Percentiles rank a stretch among this genome's conserved stretches.
These are phyloP conservation scores for Lasioglossum lativentre DNA, from an alignment of 2,888 invertebrate species.

Conservation along the genomic window DNA sequence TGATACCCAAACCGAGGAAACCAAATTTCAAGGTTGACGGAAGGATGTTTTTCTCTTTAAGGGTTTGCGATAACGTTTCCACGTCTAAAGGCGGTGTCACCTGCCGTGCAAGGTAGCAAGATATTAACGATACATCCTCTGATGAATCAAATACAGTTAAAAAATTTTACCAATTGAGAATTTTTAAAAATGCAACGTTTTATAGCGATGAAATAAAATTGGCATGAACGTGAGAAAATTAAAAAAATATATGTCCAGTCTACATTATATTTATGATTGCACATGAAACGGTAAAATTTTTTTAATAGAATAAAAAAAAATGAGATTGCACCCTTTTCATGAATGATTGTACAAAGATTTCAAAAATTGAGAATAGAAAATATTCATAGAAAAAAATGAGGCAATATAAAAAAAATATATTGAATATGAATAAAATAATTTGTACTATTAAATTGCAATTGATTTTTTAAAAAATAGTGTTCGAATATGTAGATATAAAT, in stretches of 20 bases:
- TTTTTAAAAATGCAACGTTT: not conserved
- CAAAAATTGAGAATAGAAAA: no score
- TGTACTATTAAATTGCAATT: not conserved
- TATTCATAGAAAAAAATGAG: not conserved
- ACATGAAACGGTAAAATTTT: not conserved
- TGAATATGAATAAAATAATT: not conserved
- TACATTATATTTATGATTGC: not conserved
- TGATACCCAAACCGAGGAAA: conserved; percentile 97
- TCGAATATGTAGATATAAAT: not conserved
- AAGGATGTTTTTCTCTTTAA: conserved; percentile 93
- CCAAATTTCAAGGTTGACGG: conserved; percentile 96
- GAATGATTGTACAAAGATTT: not conserved
- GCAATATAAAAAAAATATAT: not conserved
- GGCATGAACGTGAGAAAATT: not conserved
- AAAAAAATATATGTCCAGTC: not conserved
- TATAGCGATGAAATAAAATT: not conserved
- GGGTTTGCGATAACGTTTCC: conserved; percentile 90
- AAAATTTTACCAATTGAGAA: not conserved
- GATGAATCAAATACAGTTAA: not conserved
- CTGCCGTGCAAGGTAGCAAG: conserved; percentile 80
- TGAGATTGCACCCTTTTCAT: not conserved
- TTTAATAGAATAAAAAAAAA: not conserved
- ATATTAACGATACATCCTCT: conserved; percentile 32
- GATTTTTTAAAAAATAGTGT: not conserved
- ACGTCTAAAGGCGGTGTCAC: conserved; percentile 92